Base-by-base conservation (phyloP, 1,140 invertebrate species). In the Eciton burchellii region DNA sequence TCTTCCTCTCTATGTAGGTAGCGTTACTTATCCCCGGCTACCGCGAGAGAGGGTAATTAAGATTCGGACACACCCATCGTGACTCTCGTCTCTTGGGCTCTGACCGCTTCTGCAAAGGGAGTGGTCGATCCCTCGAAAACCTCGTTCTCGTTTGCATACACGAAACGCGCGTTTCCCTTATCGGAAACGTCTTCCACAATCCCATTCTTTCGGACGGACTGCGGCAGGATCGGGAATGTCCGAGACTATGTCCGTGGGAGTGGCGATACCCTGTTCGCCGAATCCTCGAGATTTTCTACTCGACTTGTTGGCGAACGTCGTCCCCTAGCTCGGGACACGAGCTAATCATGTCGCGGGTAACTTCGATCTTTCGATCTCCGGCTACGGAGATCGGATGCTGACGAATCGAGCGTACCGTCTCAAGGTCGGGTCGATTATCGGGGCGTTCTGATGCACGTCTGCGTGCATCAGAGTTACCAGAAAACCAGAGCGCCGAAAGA, bases 51-150 rank as follows among this genome's bases (percentile, higher is more conserved):
- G 91, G 89, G 89, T 94, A 94, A 94, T 94, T 94, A 94, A 94
- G 93, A 94, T 94, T 94, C 93, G 88, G 93, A 93, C 93, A 94
- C 93, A 93, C 93, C 93, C 93, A 93, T 81, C 89, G 85, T 90
- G 89, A 90, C 90, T 90, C 86, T 90, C 91, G 92, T 93, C 92
- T 93, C 92, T 89, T 93, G 92, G 92, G 92, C 76, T 93, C 90
- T 91, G 91, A 91, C 91, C 90, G 90, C 87, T 90, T 90, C 91
- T 89, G 81, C 89, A 84, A 89, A 90, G 92, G 93, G 93, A 92
- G 93, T 93, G 93, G 93, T 89, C 91, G 86, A 83, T 90, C 89
- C 87, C 74, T 90, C 87, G 91, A 86, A 90, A 91, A 89, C 87
- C 91, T 89, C 89, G 90, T 92, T 87, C 91, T 92, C 89, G 89